These are phyloP conservation scores for Elgaria multicarinata DNA, from an alignment of 2,113 vertebrate genomes.

Conservation along the genomic window DNA sequence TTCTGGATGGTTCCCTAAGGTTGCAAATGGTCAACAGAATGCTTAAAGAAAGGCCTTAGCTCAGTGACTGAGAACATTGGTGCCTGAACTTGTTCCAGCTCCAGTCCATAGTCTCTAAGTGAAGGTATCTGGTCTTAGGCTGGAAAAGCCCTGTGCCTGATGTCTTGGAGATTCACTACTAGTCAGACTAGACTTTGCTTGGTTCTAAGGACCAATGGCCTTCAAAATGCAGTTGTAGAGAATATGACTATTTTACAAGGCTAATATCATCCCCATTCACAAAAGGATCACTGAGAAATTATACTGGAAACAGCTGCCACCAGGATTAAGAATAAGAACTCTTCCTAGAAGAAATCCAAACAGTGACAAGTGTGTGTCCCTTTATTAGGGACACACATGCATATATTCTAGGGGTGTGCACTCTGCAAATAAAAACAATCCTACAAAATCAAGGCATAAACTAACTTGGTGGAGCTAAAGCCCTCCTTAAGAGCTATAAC, in stretches of 20 bases:
- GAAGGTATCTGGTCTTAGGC: not conserved
- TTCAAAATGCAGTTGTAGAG: not conserved
- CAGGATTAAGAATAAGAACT: conserved; percentile 47
- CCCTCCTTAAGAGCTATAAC: no score
- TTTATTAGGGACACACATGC: not conserved
- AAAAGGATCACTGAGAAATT: conserved; percentile 61
- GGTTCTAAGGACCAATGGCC: not conserved
- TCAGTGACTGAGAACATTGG: not conserved
- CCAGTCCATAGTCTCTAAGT: not conserved
- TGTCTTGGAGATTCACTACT: not conserved
- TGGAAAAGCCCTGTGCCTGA: not conserved
- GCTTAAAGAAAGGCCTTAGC: not conserved
- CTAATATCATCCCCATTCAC: conserved; percentile 33
- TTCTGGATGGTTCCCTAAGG: conserved; percentile 23
- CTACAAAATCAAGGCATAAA: no score
- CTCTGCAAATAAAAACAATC: no score
- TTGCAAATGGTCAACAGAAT: not conserved
- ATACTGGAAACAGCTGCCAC: conserved; percentile 45
- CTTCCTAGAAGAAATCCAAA: not conserved
- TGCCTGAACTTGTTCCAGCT: not conserved
- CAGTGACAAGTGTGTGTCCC: not conserved
- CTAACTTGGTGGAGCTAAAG: no score
- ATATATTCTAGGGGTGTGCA: no score
- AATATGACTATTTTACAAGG: not conserved
- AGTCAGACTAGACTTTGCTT: not conserved